phyloP scores from a whole-genome alignment of 2,888 invertebrate species.

The Cataglyphis cursor region DNA sequence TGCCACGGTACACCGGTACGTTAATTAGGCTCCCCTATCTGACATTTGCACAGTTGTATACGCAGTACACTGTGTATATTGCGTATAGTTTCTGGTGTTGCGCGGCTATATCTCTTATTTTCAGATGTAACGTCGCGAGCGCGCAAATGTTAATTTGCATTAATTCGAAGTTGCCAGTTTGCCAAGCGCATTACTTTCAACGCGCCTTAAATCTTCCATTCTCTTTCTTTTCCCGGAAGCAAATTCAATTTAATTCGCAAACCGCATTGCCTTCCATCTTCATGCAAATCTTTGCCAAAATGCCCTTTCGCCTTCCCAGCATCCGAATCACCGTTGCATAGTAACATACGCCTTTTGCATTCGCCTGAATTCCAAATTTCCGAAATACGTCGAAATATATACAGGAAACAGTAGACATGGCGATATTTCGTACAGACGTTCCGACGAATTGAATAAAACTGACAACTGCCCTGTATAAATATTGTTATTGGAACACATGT shows the following conservation, averaged over 20 bases:
- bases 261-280: neutral
- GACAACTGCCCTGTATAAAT: neutral
- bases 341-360: slow-evolving; percentile 19
- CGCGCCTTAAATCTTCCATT: slow-evolving; percentile 4
- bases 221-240: neutral
- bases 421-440: neutral
- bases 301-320: slow-evolving; percentile 9
- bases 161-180: slow-evolving; percentile 31
- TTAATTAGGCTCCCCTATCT: slow-evolving; percentile 15
- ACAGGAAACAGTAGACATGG: neutral
- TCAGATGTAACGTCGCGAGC: neutral
- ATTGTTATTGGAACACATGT: neutral
- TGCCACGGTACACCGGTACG: slow-evolving; percentile 1
- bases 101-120: neutral
- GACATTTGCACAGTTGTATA: neutral
- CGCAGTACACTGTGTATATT: neutral
- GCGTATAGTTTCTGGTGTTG: neutral
- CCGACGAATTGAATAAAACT: neutral
- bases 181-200: neutral
- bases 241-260: slow-evolving; percentile 42
- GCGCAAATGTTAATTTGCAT: slow-evolving; percentile 44
- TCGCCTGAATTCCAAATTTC: slow-evolving; percentile 38
- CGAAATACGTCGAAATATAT: slow-evolving; percentile 6
- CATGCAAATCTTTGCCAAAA: slow-evolving; percentile 47
- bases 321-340: slow-evolving; percentile 39